These are phyloP conservation scores for Arion vulgaris DNA, from an alignment of 1,140 invertebrate species.

Conservation along the genomic window DNA sequence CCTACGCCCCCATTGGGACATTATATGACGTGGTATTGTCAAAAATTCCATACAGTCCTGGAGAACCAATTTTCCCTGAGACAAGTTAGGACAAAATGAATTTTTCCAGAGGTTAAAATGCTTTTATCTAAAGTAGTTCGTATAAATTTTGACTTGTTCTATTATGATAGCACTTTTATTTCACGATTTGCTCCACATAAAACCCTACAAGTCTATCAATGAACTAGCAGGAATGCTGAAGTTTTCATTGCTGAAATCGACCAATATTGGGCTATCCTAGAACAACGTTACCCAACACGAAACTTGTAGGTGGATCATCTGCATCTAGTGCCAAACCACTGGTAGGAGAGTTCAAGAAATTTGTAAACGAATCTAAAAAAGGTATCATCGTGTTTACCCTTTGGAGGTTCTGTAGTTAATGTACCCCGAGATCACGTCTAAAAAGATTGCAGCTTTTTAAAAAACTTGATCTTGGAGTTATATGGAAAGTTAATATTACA, in stretches of 20 bases:
- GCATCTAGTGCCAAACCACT: conserved; percentile 37
- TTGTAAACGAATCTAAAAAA: conserved; percentile 31
- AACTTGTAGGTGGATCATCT: conserved; percentile 52
- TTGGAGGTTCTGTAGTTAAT: conserved; percentile 41
- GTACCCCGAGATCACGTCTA: conserved; percentile 30
- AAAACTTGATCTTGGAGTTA: conserved; percentile 23
- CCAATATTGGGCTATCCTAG: conserved; percentile 48
- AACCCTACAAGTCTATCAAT: conserved; percentile 18
- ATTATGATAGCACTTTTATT: neutral
- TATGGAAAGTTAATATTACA: conserved; percentile 32
- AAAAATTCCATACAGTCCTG: conserved; percentile 32
- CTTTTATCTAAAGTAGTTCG: neutral
- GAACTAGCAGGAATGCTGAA: conserved; percentile 23
- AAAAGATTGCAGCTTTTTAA: conserved; percentile 40
- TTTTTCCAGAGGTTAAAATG: conserved; percentile 35
- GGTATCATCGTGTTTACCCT: conserved; percentile 48
- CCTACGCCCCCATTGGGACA: conserved; percentile 36
- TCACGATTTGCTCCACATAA: conserved; percentile 30
- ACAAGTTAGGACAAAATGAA: conserved; percentile 15
- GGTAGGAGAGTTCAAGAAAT: conserved; percentile 23
- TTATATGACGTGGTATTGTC: neutral
- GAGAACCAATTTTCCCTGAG: neutral
- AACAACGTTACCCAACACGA: conserved; percentile 49
- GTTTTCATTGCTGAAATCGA: conserved; percentile 49
- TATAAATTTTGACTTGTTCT: neutral